Conservation (phyloP, 2,113 vertebrate species). For the Oxyura jamaicensis region DNA sequence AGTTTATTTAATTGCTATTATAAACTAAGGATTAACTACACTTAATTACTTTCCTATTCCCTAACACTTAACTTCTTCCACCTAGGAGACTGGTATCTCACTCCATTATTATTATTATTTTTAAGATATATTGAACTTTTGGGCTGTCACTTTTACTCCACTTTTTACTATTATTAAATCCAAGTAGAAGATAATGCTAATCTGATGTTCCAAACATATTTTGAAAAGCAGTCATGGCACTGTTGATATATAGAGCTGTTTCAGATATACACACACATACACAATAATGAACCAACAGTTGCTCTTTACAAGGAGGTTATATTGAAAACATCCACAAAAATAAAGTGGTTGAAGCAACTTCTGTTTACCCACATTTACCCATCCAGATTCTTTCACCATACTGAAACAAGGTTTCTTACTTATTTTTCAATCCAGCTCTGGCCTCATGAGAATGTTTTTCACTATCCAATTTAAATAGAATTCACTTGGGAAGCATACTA, state of each 20-base stretch:
- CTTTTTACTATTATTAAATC: not conserved
- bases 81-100: not conserved
- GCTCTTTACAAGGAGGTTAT: not conserved
- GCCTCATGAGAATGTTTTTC: no score
- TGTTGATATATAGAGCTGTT: not conserved
- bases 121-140: not conserved
- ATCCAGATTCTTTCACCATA: not conserved
- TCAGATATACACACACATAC: not conserved
- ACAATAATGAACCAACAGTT: not conserved
- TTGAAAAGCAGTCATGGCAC: not conserved
- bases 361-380: not conserved
- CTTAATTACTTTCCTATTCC: not conserved
- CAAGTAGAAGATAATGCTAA: not conserved
- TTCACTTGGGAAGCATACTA: not conserved
- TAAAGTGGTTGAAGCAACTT: not conserved
- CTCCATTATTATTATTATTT: not conserved
- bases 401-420: not conserved
- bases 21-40: not conserved
- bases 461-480: not conserved
- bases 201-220: not conserved
- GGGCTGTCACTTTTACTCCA: not conserved
- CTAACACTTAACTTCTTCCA: not conserved
- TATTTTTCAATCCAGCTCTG: not conserved
- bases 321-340: not conserved
- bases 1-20: not conserved